A percentile compares a stretch with the other conserved stretches of the same genome.
Evolutionary conservation across 2,888 invertebrate species (phyloP).

Genomic region (Pasiphila rectangulata): DNA sequence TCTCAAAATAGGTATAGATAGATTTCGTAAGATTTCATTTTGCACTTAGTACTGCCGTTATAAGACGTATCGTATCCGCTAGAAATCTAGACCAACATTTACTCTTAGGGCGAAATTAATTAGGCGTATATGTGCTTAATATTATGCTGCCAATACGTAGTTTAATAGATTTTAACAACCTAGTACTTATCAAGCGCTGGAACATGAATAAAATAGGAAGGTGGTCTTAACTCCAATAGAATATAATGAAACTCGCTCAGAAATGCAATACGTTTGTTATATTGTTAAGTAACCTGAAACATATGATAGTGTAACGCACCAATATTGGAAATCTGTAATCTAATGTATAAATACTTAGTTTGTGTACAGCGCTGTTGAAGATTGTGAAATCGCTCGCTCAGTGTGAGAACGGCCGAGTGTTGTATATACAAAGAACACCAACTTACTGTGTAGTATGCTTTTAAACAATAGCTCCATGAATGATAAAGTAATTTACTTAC

Average conservation of each 20-base stretch:
- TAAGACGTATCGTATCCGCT: neutral
- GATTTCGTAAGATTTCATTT: no score
- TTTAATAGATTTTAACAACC: neutral
- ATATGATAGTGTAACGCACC: neutral
- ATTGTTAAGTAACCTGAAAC: neutral
- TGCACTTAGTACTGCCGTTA: no score
- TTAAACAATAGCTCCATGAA: no score
- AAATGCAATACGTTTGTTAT: slow-evolving; percentile 3
- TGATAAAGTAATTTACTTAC: no score
- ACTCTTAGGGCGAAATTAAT: no score
- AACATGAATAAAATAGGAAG: neutral
- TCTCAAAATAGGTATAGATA: no score
- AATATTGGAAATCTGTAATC: neutral
- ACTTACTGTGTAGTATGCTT: no score
- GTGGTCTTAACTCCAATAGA: neutral
- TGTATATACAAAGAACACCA: neutral
- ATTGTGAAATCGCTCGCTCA: neutral
- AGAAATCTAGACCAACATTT: neutral
- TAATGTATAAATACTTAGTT: neutral
- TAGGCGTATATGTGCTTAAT: no score
- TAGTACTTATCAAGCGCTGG: neutral
- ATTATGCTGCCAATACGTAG: neutral
- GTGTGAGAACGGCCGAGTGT: neutral
- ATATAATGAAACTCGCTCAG: neutral
- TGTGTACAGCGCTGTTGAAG: neutral